These are phyloP conservation scores for Acrobasis suavella DNA, from an alignment of 2,888 invertebrate genomes.

Conservation along the genomic window DNA sequence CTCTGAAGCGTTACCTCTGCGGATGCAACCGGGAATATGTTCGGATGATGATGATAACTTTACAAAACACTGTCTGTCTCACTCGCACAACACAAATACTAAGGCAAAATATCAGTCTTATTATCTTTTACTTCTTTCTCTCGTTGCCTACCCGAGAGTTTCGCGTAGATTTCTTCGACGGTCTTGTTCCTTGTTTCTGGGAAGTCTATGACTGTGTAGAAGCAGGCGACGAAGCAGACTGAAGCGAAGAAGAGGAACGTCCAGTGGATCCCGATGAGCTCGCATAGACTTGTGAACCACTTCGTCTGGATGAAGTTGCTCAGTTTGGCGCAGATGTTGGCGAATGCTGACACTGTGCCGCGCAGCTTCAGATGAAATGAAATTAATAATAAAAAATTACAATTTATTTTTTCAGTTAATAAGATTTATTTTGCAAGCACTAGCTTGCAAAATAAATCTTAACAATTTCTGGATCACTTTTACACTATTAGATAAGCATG, in stretches of 20 bases:
- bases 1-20: not conserved
- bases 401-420: too few relatives aligned
- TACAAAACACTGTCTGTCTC: constrained; percentile 1
- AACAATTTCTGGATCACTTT: too few relatives aligned
- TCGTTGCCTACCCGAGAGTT: constrained; percentile 51
- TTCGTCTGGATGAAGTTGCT: constrained; percentile 76
- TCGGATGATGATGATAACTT: too few relatives aligned
- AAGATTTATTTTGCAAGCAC: too few relatives aligned
- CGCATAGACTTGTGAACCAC: constrained; percentile 68
- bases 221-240: constrained; percentile 61
- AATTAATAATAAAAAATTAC: not conserved
- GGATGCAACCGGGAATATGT: too few relatives aligned
- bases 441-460: too few relatives aligned
- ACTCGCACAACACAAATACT: constrained; percentile 24
- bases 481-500: too few relatives aligned
- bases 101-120: constrained; percentile 46
- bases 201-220: constrained; percentile 62
- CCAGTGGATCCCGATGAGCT: constrained; percentile 70
- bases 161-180: constrained; percentile 68
- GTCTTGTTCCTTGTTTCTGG: constrained; percentile 69
- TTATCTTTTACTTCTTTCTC: constrained; percentile 28
- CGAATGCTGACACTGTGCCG: constrained; percentile 70
- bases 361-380: constrained; percentile 56
- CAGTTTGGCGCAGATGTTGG: constrained; percentile 71
- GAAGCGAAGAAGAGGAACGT: constrained; percentile 67